Percentiles rank a stretch among this genome's conserved stretches.
phyloP scores from a whole-genome alignment of 64 coral and sea anemone genomes.

The Actinia tenebrosa region DNA sequence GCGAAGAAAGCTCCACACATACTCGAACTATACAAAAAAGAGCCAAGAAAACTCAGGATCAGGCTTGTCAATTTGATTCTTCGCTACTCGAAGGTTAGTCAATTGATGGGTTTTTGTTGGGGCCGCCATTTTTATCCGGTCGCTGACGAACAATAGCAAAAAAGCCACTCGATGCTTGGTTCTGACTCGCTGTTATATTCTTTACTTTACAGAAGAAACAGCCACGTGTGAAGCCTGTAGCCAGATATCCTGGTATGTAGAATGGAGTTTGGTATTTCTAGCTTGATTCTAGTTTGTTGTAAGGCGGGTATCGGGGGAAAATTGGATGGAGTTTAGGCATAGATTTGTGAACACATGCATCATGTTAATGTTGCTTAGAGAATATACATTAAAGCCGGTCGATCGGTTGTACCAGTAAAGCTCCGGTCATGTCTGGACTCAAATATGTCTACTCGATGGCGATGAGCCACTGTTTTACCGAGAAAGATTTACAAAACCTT shows the following conservation, averaged over 20 bases:
- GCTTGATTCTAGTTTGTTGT: not conserved
- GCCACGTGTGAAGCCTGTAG: constrained; percentile 86
- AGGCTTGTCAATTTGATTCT: constrained; percentile 98
- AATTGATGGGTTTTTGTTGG: not conserved
- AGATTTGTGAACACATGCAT: constrained; percentile 4
- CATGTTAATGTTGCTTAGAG: not conserved
- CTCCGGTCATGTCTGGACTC: not conserved
- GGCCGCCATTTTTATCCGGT: constrained; percentile 8
- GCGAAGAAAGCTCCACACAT: constrained; percentile 87
- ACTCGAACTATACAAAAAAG: constrained; percentile 87
- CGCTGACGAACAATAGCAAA: constrained; percentile 3
- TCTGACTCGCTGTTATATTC: not conserved
- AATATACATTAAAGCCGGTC: not conserved
- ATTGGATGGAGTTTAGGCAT: not conserved
- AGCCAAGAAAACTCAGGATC: constrained; percentile 99
- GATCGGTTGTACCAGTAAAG: not conserved
- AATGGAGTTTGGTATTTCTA: not conserved
- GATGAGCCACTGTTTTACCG: not conserved
- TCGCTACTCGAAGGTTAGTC: constrained; percentile 90
- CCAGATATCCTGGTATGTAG: constrained; percentile 82
- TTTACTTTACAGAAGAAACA: constrained; percentile 75
- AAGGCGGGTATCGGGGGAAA: not conserved
- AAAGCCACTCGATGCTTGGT: not conserved
- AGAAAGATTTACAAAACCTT: not conserved
- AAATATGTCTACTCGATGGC: not conserved